Base-by-base conservation (phyloP, 2,113 vertebrate species). In the Passer montanus region DNA sequence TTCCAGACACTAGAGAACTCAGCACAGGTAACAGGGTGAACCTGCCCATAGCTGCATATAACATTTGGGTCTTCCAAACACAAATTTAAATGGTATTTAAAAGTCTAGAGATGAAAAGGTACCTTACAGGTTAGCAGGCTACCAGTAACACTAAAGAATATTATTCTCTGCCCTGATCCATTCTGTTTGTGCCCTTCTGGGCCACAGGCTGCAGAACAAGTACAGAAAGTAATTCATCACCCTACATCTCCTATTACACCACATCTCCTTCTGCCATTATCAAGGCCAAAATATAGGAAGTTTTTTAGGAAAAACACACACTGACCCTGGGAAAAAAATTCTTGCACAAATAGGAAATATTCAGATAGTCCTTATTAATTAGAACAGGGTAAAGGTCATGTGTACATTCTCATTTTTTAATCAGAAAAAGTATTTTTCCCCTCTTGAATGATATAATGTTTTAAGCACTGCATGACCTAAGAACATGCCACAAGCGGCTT, bases 381-480 rank as follows among this genome's bases (percentile, higher is more conserved):
- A 49, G 7, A 76, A 69, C 4, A 64, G 6, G 7, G 46, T 74
- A 67, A 81, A 67, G 14, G 11, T 6, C 4, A 47, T 0, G 0
- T 31, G 62, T 7, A 63, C 2, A 16, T 52, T 76, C 19, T 85
- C 5, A n/a, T 27, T 55, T 74, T 80, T 84, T 30, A 68, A 74
- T 4, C 5, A 89, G 20, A 66, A 33, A 55, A 70, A 84, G 12
- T 43, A 35, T 33, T 70, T 90, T 69, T 46, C 6, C 13, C 20
- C 18, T 49, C 39, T 56, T 68, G 19, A 94, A 85, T 7, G 19
- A 23, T 12, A 44, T 1, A 3, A 44, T 2, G 5, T 41, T 91
- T 89, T 75, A 87, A 72, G 44, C n/a, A 60, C 1, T 3, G 16
- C 37, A 26, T 31, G 58, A 87, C 13, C 55, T 56, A 49, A 17